Evolutionary conservation across 2,797 vertebrate species (phyloP), one percentile per base, ranked within the genome.

Genomic region (Astyanax mexicanus): DNA sequence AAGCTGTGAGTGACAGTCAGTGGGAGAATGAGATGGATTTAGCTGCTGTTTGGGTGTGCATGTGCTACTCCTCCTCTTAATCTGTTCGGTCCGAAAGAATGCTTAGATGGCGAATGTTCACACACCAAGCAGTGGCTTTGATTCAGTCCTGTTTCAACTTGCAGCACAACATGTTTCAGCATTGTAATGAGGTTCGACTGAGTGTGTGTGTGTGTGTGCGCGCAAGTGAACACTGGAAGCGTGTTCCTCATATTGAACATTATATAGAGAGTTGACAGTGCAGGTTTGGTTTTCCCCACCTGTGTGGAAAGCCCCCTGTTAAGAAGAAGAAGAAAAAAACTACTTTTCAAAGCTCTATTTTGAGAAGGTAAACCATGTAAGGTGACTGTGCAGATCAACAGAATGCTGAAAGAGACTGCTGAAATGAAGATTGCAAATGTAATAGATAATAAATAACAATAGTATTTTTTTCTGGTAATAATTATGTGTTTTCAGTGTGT

Each of bases 81-180:
- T 72, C 62, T 62, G 9, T 75, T 51, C 69, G 25, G 23, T 57
- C 54, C 67, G 69, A 68, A 72, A 60, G 69, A 81, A 84, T 72
- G 79, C 80, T 42, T 4, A 54, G 45, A 66, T 47, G 10, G n/a
- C 44, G 38, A 27, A 61, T 64, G 47, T 78, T 32, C 19, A 69
- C 44, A 72, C 67, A 75, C 52, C 69, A 67, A 52, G 51, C 23
- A 52, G 45, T n/a, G 4, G 44, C 42, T 78, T 78, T 75, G 75
- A 49, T 79, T 70, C 69, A 42, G 58, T 51, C 84, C 67, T 85
- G 85, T 87, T 85, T 79, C 42, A 57, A 80, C 85, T 80, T 83
- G 86, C 73, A 71, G 42, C 45, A 57, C 68, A 40, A 51, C 71
- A 81, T 78, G 73, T 81, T 75, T 66, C 44, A 74, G 74, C 77